phyloP scores from a whole-genome alignment of 2,113 vertebrate genomes.

The Tachuris rubrigastra region DNA sequence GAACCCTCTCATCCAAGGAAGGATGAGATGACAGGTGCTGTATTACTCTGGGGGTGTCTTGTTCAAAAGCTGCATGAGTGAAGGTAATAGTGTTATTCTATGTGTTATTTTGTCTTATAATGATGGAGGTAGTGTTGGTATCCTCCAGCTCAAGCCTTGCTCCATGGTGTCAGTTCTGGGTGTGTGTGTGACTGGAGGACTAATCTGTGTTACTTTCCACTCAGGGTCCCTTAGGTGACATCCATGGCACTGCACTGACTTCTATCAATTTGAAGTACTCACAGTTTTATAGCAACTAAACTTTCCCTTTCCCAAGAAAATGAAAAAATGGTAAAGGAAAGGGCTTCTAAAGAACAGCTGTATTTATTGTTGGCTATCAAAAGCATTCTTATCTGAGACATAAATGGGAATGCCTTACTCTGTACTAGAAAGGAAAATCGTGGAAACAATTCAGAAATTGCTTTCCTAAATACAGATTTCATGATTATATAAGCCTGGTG shows the following conservation, averaged over 20 bases:
- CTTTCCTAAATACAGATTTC: background rate
- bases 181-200: background rate
- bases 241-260: background rate
- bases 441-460: background rate
- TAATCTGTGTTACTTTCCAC: background rate
- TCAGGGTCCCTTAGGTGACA: background rate
- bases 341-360: background rate
- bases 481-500: background rate
- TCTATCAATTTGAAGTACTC: background rate
- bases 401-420: background rate
- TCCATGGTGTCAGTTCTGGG: accelerated
- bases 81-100: background rate
- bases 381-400: background rate
- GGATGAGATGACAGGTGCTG: background rate
- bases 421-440: background rate
- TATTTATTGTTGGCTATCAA: background rate
- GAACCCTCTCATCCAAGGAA: background rate
- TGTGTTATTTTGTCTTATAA: background rate
- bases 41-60: too few species aligned
- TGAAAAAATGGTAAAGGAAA: background rate
- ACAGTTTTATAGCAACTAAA: background rate
- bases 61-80: background rate
- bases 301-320: background rate
- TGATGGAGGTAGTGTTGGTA: background rate
- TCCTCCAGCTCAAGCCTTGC: background rate